Base-by-base conservation (phyloP, 2,888 invertebrate species). In the Crematogaster levior region DNA sequence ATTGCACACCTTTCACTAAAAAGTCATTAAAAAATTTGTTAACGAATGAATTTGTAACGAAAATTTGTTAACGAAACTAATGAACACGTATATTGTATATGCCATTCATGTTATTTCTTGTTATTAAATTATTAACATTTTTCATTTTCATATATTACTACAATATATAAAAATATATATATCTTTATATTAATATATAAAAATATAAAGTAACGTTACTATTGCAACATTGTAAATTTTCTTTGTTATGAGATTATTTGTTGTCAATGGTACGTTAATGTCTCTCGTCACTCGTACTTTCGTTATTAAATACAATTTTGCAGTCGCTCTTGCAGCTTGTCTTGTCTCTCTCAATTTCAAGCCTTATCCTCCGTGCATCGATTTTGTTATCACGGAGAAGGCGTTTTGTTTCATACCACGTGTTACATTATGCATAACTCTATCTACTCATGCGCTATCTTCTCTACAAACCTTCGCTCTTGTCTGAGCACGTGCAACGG, bases 381-480 rank as follows among this genome's bases (percentile, higher is more conserved):
- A 74, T 74, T 61, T 46, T 74, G 61, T 74, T 74, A 74, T 74
- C 73, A 34, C 10, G 46, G 24, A 60, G 34, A 46, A 74, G 73
- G 61, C 21, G 61, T 74, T 74, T 74, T 74, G 73, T 74, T 74
- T 74, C 73, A 48, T 61, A 24, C 46, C 24, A 46, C 34, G 61
- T 74, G 34, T 74, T 74, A 74, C 61, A 74, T 74, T 74, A 74
- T 74, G 73, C 73, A 74, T 74, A 74, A 74, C 46, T 61, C 46
- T 61, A 58, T 27, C 72, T 12, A 46, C 73, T 61, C 43, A 46
- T 18, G 46, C 34, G 46, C 60, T 61, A 43, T 74, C 73, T 46
- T 74, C 73, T 74, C 60, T 40, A 74, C 4, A 34, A 1, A 9
- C 46, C 60, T 30, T 30, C 40, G 58, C 40, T 73, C 60, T 46